Evolutionary conservation across 2,888 invertebrate genomes (phyloP), one percentile per base, ranked within the genome.

Genomic region (Aphodius granarius): DNA sequence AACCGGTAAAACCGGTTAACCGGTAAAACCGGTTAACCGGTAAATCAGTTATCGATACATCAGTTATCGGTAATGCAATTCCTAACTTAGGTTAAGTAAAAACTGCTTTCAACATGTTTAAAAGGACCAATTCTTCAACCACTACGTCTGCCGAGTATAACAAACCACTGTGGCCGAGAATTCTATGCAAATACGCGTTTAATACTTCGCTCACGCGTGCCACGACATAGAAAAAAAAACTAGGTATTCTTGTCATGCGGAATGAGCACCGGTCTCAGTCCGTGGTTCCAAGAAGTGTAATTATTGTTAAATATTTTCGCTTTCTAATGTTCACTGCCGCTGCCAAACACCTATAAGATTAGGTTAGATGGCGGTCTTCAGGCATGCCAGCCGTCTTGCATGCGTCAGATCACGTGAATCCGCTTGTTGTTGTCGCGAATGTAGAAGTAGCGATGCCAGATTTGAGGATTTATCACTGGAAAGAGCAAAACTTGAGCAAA

Each of bases 301-400:
- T 84, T 83, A 84, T 83, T 82, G 82, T 84, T 84, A 83, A 84
- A 83, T 83, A 84, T 84, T 85, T 85, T 85, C 85, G 85, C 84
- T 85, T 85, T 85, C 85, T 85, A 85, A 85, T 83, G 84, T 81
- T 78, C 74, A 77, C 82, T 77, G 77, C 75, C 76, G 79, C 79
- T 82, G 82, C 81, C 81, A 81, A 83, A 82, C 82, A 81, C 77
- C 81, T 81, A 77, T 80, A 82, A 83, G n/a, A 83, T 84, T 82
- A 82, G 83, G 83, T 83, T 83, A 83, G 81, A 21, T 68, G 66
- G 73, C 66, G 68, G 20, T 68, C 68, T 20, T 20, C 68, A 16
- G 19, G 66, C 19, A 66, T 68, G 20, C 21, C 18, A 68, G 20
- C 22, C 68, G 21, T 6, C 13, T n/a, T 19, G 20, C 18, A 22